Evolutionary conservation across 2,888 invertebrate species (phyloP).

Genomic region (Subacronicta megacephala): DNA sequence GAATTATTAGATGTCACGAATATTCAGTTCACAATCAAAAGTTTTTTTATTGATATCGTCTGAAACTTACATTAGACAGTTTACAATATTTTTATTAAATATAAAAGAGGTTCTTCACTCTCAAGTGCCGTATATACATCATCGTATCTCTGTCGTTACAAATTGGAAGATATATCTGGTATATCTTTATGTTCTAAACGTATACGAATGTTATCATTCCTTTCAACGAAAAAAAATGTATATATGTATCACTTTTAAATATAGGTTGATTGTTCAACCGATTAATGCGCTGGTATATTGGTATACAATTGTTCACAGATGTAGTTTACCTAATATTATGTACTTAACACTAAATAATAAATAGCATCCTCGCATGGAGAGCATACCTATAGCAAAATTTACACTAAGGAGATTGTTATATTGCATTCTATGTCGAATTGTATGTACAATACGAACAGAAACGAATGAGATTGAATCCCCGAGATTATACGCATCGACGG

Average conservation of each 20-base stretch:
- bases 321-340: constrained; percentile 81
- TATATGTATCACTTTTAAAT: constrained; percentile 84
- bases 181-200: constrained; percentile 90
- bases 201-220: constrained; percentile 92
- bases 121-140: constrained; percentile 85
- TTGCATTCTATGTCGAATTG: constrained; percentile 80
- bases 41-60: constrained; percentile 72
- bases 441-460: constrained; percentile 80
- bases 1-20: constrained; percentile 54
- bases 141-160: constrained; percentile 87
- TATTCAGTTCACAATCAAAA: constrained; percentile 61
- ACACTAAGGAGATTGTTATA: constrained; percentile 87
- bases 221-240: constrained; percentile 85
- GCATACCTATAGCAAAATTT: constrained; percentile 85
- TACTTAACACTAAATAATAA: constrained; percentile 89
- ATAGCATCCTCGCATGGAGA: constrained; percentile 84
- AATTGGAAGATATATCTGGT: constrained; percentile 84
- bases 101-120: constrained; percentile 86
- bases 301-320: constrained; percentile 88
- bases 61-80: constrained; percentile 84
- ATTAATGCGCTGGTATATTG: constrained; percentile 83
- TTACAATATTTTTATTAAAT: constrained; percentile 87
- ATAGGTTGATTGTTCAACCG: constrained; percentile 80
- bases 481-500: constrained; percentile 84
- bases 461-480: constrained; percentile 86